Percentiles rank a stretch among this genome's conserved stretches.
Conservation (phyloP, 2,888 invertebrate genomes). For the Cosmopolites sordidus region DNA sequence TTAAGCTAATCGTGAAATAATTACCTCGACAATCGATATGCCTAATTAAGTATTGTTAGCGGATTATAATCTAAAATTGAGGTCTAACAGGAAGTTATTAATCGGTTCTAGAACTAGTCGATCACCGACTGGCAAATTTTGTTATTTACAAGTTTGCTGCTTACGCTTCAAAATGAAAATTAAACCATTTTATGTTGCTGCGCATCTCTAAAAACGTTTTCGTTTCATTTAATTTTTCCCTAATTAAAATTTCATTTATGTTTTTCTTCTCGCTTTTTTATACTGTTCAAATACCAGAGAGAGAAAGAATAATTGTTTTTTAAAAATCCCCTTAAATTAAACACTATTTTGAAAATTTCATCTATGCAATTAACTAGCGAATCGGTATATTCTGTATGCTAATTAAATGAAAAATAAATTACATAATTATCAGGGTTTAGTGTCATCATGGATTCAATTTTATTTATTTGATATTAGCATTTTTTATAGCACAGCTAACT, state of each 20-base stretch:
- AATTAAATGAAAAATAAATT: no score
- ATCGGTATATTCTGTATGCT: no score
- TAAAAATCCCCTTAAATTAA: no score
- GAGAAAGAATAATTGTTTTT: no score
- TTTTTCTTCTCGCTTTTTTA: no score
- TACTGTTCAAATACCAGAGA: no score
- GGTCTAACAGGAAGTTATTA: constrained; percentile 1
- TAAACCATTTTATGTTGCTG: not conserved
- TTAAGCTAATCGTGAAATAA: not conserved
- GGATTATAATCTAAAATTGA: not conserved
- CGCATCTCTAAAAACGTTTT: no score
- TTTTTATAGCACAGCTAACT: not conserved
- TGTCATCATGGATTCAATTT: no score
- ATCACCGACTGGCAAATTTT: not conserved
- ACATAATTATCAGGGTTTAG: no score
- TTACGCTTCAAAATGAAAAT: not conserved
- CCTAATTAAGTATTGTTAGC: not conserved
- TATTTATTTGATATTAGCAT: not conserved
- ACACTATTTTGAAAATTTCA: no score
- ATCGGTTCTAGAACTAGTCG: not conserved
- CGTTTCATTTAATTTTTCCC: not conserved
- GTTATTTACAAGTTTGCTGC: not conserved
- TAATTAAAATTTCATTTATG: not conserved
- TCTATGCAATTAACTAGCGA: no score
- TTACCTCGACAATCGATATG: not conserved